These are phyloP conservation scores for Holcopasites calliopsidis DNA, from an alignment of 1,140 invertebrate genomes.

Conservation along the genomic window DNA sequence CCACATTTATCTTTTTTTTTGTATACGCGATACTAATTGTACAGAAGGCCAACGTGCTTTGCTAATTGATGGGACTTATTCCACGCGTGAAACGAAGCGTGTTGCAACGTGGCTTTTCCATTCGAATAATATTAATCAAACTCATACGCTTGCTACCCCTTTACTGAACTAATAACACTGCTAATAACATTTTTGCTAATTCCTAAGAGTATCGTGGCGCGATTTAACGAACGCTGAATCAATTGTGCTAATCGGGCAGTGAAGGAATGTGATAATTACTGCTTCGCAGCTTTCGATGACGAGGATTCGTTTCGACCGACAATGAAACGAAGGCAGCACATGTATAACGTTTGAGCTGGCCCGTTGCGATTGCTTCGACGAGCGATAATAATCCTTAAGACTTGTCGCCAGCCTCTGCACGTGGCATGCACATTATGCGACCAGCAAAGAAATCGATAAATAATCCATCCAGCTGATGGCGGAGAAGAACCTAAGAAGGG, in stretches of 20 bases:
- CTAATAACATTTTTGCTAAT: no score
- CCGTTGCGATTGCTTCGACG: neutral
- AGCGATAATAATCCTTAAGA: slow-evolving; percentile 1
- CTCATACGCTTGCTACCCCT: no score
- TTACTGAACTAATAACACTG: no score
- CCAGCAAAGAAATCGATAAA: neutral
- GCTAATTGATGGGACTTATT: slow-evolving; percentile 25
- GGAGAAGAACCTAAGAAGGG: no score
- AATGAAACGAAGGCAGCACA: neutral
- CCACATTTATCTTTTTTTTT: neutral
- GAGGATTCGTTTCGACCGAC: neutral
- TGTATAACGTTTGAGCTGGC: neutral
- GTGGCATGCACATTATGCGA: neutral
- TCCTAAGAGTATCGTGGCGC: no score
- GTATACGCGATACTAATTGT: slow-evolving; percentile 3
- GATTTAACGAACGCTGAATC: no score
- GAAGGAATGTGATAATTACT: no score
- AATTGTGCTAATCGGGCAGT: no score
- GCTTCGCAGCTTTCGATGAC: no score
- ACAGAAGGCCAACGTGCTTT: slow-evolving; percentile 3
- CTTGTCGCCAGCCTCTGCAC: neutral
- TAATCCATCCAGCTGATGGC: neutral
- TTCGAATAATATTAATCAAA: no score
- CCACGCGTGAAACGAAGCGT: neutral
- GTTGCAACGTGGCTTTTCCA: no score